Base-by-base conservation (phyloP, 2,888 invertebrate species). In the Tachina fera region DNA sequence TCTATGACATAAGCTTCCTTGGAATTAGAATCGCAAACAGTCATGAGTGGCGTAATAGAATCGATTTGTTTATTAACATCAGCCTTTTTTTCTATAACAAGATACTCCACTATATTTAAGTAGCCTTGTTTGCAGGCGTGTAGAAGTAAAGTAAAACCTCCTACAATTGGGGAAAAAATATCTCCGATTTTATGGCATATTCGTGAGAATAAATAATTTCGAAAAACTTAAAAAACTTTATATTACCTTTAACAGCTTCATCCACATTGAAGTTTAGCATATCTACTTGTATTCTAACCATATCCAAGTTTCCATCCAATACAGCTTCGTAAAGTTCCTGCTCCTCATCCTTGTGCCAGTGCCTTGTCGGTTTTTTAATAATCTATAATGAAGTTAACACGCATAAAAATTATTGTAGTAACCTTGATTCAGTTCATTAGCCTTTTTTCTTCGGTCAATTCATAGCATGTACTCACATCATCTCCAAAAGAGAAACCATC, bases 401-500 rank as follows among this genome's bases (percentile, higher is more conserved):
- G 43, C n/a, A 74, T 9, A 74, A 61, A 47, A 60, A 39, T 47
- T 65, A 4, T 53, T 43, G 41, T 19, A 41, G 22, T 76, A 71
- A 61, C 75, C 82, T 79, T 79, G 53, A 83, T 58, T 72, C 51
- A 63, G 67, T 78, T 22, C 65, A 74, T 39, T 39, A n/a, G 39
- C 49, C 63, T 49, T 71, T 41, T 39, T 72, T 22, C 3, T 60
- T 67, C n/a, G 49, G 47, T 31, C 10, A 41, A 13, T 16, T 58
- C 47, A 61, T 51, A 58, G n/a, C 22, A 19, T 53, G 10, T 76
- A 84, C 89, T 89, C 83, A 91, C 91, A 60, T 87, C 87, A 74
- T 90, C 91, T 13, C 91, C 89, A 87, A 92, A 92, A 67, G 83
- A 89, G 72, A 92, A 92, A 0, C 92, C 92, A 56, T 92, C 92